phyloP scores from a whole-genome alignment of 2,888 invertebrate genomes.

The Heterodera filipjevi region DNA sequence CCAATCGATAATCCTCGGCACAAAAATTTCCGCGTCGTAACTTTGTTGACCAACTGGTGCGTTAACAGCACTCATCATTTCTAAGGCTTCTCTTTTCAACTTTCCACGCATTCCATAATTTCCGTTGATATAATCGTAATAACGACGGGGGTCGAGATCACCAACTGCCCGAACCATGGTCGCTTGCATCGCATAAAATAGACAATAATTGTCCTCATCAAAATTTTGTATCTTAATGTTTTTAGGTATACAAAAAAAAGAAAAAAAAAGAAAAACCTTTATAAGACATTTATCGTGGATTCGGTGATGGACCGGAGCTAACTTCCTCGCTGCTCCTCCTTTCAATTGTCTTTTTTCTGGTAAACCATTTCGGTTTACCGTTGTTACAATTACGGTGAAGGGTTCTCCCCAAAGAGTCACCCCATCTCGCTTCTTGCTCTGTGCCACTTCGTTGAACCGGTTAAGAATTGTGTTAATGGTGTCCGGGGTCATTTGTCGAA shows the following conservation, averaged over 20 bases:
- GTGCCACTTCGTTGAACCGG: slow-evolving; percentile 5
- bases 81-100: not conserved
- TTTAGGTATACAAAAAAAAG: not conserved
- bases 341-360: not conserved
- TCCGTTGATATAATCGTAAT: not conserved
- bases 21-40: not conserved
- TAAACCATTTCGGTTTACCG: not conserved
- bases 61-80: not conserved
- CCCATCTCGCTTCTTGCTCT: slow-evolving; percentile 6
- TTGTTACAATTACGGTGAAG: not conserved
- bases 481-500: not conserved
- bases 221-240: slow-evolving; percentile 5
- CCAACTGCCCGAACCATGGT: not conserved
- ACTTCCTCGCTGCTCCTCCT: not conserved
- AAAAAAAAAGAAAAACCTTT: not conserved
- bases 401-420: slow-evolving; percentile 21
- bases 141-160: not conserved
- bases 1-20: not conserved
- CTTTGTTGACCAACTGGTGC: not conserved
- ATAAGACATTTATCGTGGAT: slow-evolving; percentile 12
- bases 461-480: slow-evolving; percentile 14
- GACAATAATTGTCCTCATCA: not conserved
- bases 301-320: not conserved
- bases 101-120: not conserved
- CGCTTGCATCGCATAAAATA: slow-evolving; percentile 8